phyloP scores from a whole-genome alignment of 2,113 vertebrate species.

The Chlorocebus sabaeus region DNA sequence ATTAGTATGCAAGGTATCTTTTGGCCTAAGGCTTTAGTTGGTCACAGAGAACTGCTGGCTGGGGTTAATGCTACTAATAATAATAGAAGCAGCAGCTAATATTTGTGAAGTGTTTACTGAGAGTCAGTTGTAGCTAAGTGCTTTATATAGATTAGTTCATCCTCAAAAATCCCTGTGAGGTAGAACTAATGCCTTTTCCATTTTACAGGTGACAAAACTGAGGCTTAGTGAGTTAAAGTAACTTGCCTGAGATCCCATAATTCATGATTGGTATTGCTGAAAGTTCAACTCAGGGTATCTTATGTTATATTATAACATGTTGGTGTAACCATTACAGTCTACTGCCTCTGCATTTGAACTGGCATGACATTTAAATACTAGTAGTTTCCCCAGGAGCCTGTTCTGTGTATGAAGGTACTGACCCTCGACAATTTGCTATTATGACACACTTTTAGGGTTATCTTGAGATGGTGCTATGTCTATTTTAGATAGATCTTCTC shows the following conservation, averaged over 20 bases:
- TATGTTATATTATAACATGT: not conserved
- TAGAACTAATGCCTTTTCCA: not conserved
- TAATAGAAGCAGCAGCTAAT: not conserved
- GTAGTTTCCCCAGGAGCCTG: not conserved
- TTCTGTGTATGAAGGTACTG: fast-evolving
- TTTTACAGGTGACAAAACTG: not conserved
- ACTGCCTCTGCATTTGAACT: not conserved
- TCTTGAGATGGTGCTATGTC: not conserved
- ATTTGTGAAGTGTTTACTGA: not conserved
- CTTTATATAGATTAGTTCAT: not conserved
- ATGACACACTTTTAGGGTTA: not conserved
- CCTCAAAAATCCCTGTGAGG: not conserved
- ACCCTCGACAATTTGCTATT: not conserved
- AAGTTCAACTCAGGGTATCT: not conserved
- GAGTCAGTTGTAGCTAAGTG: not conserved
- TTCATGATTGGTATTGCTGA: not conserved
- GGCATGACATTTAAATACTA: not conserved
- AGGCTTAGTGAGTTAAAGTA: not conserved
- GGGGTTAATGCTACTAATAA: not conserved
- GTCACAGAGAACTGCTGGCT: not conserved
- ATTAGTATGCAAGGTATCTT: not conserved
- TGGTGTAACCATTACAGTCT: too few species aligned
- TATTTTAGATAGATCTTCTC: not conserved
- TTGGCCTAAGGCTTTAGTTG: not conserved
- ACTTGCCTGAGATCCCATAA: not conserved